Conservation (phyloP, 2,113 vertebrate species). For the Neolamprologus modestus region DNA sequence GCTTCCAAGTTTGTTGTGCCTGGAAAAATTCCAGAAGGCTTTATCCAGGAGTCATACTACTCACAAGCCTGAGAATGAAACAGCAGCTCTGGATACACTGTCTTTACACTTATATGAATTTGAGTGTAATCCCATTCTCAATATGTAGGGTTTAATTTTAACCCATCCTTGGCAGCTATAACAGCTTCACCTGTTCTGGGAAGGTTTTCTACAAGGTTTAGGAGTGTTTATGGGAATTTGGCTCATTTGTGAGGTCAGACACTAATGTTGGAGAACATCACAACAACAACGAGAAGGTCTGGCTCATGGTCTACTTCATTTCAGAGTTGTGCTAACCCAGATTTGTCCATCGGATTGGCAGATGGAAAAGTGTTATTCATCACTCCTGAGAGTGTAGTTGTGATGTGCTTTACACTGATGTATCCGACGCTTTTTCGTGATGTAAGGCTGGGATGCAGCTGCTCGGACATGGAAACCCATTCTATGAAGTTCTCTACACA, state of each 20-base stretch:
- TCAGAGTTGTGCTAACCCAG: neutral
- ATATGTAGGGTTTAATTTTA: neutral
- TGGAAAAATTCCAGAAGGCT: neutral
- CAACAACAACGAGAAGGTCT: neutral
- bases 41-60: neutral
- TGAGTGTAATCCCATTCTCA: neutral
- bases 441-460: neutral
- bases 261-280: neutral
- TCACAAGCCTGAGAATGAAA: neutral
- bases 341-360: neutral
- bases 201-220: neutral
- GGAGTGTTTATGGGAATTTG: neutral
- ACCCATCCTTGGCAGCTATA: neutral
- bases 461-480: neutral
- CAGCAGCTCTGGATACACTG: neutral
- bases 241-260: neutral
- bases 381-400: neutral
- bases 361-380: neutral
- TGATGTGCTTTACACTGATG: neutral
- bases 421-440: neutral
- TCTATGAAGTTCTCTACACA: neutral
- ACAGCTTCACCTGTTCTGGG: neutral
- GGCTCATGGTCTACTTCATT: neutral
- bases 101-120: neutral
- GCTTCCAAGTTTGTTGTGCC: neutral